A percentile compares a stretch with the other conserved stretches of the same genome.
phyloP scores from a whole-genome alignment of 2,888 invertebrate species.

The Molorchus minor region DNA sequence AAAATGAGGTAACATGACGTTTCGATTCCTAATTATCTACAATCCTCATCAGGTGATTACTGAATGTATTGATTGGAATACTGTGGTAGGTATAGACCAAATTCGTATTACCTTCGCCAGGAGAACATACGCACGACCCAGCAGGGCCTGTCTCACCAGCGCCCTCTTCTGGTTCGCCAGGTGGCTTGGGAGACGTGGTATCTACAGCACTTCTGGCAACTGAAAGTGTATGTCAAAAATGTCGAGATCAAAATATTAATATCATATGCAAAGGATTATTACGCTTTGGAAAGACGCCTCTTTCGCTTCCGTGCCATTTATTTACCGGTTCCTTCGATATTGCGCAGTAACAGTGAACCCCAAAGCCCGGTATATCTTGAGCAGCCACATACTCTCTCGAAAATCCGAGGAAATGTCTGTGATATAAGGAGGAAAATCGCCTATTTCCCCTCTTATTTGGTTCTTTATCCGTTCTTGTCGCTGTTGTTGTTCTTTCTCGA shows the following conservation, averaged over 20 bases:
- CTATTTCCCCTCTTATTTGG: conserved; percentile 48
- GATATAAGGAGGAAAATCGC: conserved; percentile 54
- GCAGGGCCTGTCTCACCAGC: neutral
- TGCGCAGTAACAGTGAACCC: conserved; percentile 65
- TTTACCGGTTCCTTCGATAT: conserved; percentile 61
- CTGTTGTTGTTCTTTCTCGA: conserved; percentile 52
- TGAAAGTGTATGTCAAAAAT: conserved; percentile 25
- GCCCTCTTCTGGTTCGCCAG: conserved; percentile 17
- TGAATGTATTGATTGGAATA: too few species aligned
- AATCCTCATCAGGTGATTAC: too few species aligned
- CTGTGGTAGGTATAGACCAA: too few species aligned
- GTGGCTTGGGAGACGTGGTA: conserved; percentile 31
- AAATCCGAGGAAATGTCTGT: conserved; percentile 61
- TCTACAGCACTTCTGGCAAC: conserved; percentile 43
- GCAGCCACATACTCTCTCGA: conserved; percentile 62
- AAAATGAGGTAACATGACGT: too few species aligned
- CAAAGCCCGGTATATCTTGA: conserved; percentile 64
- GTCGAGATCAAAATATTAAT: neutral
- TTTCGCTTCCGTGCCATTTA: conserved; percentile 59
- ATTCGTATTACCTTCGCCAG: conserved; percentile 24
- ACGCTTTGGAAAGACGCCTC: conserved; percentile 56
- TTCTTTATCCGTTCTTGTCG: conserved; percentile 39
- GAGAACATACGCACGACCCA: conserved; percentile 27
- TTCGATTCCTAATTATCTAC: too few species aligned
- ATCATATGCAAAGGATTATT: neutral